A percentile compares a stretch with the other conserved stretches of the same genome.
Evolutionary conservation across 2,113 vertebrate genomes (phyloP).

Genomic region (Sinocyclocheilus anshuiensis): DNA sequence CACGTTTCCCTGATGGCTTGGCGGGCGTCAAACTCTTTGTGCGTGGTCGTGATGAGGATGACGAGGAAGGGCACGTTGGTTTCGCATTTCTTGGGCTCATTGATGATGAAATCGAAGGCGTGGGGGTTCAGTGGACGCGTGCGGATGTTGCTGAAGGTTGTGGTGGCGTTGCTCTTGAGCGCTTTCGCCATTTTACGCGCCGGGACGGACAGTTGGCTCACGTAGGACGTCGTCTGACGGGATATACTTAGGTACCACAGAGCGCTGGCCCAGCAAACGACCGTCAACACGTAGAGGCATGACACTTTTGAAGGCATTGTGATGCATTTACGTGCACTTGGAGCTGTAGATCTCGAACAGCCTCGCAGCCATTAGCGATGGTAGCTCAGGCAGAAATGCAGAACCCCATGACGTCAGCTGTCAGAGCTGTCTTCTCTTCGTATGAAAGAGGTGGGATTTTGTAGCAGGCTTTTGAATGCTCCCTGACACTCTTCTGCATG

Average conservation of each 20-base stretch:
- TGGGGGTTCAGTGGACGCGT: constrained; percentile 95
- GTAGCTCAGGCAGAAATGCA: constrained; percentile 70
- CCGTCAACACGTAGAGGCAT: constrained; percentile 95
- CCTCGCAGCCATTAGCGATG: constrained; percentile 72
- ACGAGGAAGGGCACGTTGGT: constrained; percentile 87
- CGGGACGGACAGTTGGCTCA: constrained; percentile 82
- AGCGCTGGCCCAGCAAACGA: constrained; percentile 96
- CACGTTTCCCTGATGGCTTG: constrained; percentile 98
- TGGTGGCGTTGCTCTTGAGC: constrained; percentile 80
- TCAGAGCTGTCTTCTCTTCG: constrained; percentile 63
- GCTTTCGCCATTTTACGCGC: constrained; percentile 79
- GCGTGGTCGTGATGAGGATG: constrained; percentile 96
- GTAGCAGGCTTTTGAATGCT: constrained; percentile 52
- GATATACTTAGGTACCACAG: constrained; percentile 96
- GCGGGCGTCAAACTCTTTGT: constrained; percentile 96
- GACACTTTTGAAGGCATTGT: constrained; percentile 99
- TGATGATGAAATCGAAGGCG: constrained; percentile 92
- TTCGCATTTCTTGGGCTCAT: constrained; percentile 94
- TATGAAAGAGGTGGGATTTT: constrained; percentile 54
- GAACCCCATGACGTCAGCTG: constrained; percentile 79
- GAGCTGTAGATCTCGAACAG: constrained; percentile 71
- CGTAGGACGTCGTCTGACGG: constrained; percentile 87
- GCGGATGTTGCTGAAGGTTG: constrained; percentile 90
- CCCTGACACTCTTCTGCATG: constrained; percentile 53
- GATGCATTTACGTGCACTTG: constrained; percentile 78